A percentile compares a stretch with the other conserved stretches of the same genome.
These are phyloP conservation scores for Neogale vison DNA, from an alignment of 2,113 vertebrate genomes.

Conservation along the genomic window DNA sequence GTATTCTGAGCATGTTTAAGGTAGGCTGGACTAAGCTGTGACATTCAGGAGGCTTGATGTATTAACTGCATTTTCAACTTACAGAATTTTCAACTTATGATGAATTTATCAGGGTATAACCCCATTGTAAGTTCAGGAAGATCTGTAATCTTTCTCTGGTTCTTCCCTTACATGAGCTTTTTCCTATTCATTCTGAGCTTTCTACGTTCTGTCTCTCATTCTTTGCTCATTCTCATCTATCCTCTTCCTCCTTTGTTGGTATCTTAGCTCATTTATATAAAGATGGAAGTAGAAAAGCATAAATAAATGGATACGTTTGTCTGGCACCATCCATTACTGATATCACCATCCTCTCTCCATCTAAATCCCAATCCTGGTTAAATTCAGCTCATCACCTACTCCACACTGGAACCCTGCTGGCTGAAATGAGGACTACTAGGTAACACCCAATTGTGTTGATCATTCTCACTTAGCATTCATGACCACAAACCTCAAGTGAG, in stretches of 20 bases:
- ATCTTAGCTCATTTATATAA: background rate
- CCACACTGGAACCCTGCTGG: background rate
- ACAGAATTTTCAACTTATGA: background rate
- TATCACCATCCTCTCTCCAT: background rate
- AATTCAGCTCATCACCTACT: background rate
- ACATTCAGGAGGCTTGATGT: background rate
- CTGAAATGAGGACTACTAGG: background rate
- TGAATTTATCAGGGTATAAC: background rate
- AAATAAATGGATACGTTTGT: background rate
- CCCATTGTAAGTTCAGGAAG: background rate
- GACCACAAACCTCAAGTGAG: background rate
- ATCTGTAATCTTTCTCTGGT: constrained; percentile 15
- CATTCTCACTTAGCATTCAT: background rate
- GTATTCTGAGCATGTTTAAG: background rate
- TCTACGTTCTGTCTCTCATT: background rate
- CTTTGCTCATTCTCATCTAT: constrained; percentile 20
- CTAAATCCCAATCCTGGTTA: constrained; percentile 31
- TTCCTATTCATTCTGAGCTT: constrained; percentile 29
- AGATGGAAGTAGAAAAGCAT: constrained; percentile 35
- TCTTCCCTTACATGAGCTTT: background rate
- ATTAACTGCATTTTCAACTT: background rate
- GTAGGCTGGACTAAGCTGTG: background rate
- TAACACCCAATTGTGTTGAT: background rate
- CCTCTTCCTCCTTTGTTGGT: background rate
- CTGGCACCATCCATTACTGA: background rate